A percentile compares a stretch with the other conserved stretches of the same genome.
Conservation (phyloP, 2,113 vertebrate species). For the Actenoides lindsayi region DNA sequence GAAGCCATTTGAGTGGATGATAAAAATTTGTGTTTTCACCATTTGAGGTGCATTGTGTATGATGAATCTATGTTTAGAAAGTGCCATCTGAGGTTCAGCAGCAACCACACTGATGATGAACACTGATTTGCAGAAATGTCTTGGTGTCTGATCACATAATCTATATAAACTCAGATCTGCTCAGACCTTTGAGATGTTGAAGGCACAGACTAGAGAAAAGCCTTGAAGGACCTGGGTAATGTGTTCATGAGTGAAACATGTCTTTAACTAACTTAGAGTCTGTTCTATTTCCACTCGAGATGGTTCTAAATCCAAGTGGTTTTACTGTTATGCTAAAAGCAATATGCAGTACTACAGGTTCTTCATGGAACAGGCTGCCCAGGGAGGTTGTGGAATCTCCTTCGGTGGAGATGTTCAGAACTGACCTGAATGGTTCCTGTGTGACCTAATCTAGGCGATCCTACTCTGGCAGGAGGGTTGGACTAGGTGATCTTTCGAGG, state of each 20-base stretch:
- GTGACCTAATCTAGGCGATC: too few species aligned
- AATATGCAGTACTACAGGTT: background rate
- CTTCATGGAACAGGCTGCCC: background rate
- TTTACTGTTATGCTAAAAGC: background rate
- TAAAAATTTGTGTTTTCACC: background rate
- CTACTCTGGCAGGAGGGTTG: too few species aligned
- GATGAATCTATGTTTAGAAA: background rate
- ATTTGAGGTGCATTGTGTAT: background rate
- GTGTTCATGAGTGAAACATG: background rate
- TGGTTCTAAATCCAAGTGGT: background rate
- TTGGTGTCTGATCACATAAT: background rate
- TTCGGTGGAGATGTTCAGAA: too few species aligned
- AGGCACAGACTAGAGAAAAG: background rate
- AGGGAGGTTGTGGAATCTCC: too few species aligned
- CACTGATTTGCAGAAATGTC: background rate
- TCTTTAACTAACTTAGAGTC: background rate
- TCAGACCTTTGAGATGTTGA: background rate
- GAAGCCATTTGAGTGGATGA: background rate
- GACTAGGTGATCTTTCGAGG: too few species aligned
- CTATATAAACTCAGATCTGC: background rate
- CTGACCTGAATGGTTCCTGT: too few species aligned
- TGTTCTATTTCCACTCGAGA: background rate
- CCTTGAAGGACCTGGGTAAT: background rate
- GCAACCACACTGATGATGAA: background rate
- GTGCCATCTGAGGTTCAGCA: accelerated